Conservation (phyloP, 2,888 invertebrate genomes). For the Zygothrica quintamaculata region DNA sequence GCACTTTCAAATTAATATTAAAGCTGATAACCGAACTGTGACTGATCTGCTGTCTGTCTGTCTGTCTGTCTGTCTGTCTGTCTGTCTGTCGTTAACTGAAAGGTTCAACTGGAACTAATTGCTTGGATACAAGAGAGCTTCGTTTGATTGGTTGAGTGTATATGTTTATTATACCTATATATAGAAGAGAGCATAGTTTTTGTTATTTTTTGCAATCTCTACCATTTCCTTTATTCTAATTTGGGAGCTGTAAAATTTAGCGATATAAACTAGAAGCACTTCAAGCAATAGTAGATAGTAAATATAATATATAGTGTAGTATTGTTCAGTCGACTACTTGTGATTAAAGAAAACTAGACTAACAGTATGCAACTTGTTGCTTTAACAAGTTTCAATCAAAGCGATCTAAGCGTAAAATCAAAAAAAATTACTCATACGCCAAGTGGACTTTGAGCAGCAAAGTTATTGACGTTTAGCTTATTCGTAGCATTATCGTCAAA, state of each 20-base stretch:
- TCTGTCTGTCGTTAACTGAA: not conserved
- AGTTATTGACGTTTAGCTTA: slow-evolving; percentile 8
- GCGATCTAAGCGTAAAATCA: slow-evolving; percentile 13
- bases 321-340: not conserved
- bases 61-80: no score
- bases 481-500: slow-evolving; percentile 38
- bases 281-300: not conserved
- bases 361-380: not conserved
- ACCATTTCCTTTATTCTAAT: slow-evolving; percentile 13
- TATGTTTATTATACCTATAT: not conserved
- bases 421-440: slow-evolving; percentile 59
- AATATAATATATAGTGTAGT: slow-evolving; percentile 9
- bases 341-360: not conserved
- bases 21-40: slow-evolving; percentile 6
- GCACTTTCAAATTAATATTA: no score
- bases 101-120: slow-evolving; percentile 28
- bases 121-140: not conserved
- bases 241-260: slow-evolving; percentile 18
- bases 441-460: slow-evolving; percentile 63
- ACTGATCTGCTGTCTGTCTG: slow-evolving; percentile 3
- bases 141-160: slow-evolving; percentile 11
- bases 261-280: not conserved
- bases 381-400: not conserved
- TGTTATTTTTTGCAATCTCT: not conserved
- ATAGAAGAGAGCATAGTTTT: not conserved